A percentile compares a stretch with the other conserved stretches of the same genome.
These are phyloP conservation scores for Psephotus haematonotus DNA, from an alignment of 2,113 vertebrate species.

Conservation along the genomic window DNA sequence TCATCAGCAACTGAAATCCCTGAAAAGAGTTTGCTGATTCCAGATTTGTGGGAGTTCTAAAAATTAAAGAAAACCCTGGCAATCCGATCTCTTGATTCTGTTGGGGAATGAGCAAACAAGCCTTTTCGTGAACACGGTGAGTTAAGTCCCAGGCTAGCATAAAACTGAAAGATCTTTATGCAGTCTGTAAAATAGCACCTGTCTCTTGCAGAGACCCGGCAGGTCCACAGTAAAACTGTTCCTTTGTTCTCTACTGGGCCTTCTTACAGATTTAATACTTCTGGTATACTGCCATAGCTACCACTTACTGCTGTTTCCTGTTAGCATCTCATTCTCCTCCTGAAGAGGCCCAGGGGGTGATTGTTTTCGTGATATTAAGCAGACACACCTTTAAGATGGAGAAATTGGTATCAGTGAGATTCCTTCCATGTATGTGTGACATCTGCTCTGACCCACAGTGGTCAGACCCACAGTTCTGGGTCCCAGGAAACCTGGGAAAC, in stretches of 20 bases:
- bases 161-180: not conserved
- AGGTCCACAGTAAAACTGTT: not conserved
- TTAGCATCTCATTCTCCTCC: not conserved
- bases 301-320: not conserved
- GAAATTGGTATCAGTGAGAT: not conserved
- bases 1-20: not conserved
- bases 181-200: not conserved
- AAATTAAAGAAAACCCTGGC: not conserved
- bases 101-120: not conserved
- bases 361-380: not conserved
- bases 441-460: not conserved
- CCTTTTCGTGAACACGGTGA: not conserved
- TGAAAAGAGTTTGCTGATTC: not conserved
- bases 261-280: not conserved
- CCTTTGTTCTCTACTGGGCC: not conserved
- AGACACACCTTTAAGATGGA: not conserved
- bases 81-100: not conserved
- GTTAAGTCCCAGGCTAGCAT: not conserved
- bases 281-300: not conserved
- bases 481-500: not conserved
- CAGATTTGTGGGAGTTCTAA: not conserved
- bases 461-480: not conserved
- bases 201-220: not conserved
- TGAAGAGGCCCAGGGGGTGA: not conserved
- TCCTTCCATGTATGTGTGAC: fast-evolving